Base-by-base conservation (phyloP, 2,797 vertebrate species). In the Channallabes apus region DNA sequence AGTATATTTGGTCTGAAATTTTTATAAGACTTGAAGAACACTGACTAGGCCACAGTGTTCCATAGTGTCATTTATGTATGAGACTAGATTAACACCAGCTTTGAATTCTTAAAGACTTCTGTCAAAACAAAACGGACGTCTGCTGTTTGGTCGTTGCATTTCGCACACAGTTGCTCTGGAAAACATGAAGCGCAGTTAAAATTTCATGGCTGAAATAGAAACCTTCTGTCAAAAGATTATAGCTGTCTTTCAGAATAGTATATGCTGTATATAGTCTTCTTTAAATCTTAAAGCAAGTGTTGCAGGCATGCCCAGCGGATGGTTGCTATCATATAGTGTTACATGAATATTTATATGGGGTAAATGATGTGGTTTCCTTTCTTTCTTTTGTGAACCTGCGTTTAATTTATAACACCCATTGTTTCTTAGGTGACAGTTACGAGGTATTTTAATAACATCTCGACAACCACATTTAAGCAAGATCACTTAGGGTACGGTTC, bases 81-180 rank as follows among this genome's bases (percentile, higher is more conserved):
- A 27, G 56, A 72, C 51, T 79, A 61, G 54, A 46, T 46, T 71
- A 61, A 59, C n/a, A 15, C 18, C 56, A 27, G 22, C 29, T 71
- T 69, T 76, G 32, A 35, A 75, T 73, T 58, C 27, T 76, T 27
- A 35, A 68, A 67, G 51, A 67, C 75, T 67, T 56, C 68, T 68
- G 32, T 20, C 51, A 7, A 51, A 38, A 27, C 32, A 1, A 68
- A 84, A 84, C 27, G 18, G 24, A 79, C 46, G n/a, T 61, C 54
- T 84, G 62, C 32, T 58, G 73, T 84, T 84, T 62, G 59, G 64
- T 35, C 61, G 67, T 29, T 12, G n/a, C 15, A 8, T 61, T 62
- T 84, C 12, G 2, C 38, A 62, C 54, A 8, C 27, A 51, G 54
- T n/a, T 64, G 32, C 65, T 61, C 51, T 22, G 54, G 54, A 77